Evolutionary conservation across 2,797 vertebrate species (phyloP).

Genomic region (Clamator glandarius): DNA sequence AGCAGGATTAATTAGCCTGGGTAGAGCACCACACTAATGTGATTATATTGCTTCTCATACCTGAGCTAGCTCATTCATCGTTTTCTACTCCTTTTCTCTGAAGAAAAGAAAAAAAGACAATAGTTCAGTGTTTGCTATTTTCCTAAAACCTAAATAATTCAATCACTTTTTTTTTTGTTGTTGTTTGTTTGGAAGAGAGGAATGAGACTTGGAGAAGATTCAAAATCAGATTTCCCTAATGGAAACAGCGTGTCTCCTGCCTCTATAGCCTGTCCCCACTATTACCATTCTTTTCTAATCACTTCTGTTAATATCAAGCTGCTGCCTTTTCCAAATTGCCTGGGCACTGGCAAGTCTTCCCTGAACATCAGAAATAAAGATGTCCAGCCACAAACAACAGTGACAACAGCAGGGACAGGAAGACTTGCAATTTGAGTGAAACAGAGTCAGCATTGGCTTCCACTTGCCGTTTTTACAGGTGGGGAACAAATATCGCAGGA

Average conservation of each 20-base stretch:
- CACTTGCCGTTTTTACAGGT: neutral
- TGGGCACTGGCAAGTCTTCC: neutral
- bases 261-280: neutral
- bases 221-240: neutral
- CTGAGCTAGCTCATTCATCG: neutral
- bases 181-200: neutral
- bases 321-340: neutral
- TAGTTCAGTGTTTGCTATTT: neutral
- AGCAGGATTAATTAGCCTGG: constrained; percentile 51
- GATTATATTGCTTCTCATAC: constrained; percentile 50
- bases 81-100: neutral
- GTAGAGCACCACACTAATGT: neutral
- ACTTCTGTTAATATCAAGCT: neutral
- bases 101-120: neutral
- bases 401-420: neutral
- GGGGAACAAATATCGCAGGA: neutral
- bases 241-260: neutral
- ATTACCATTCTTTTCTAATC: neutral
- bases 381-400: neutral
- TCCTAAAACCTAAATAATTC: neutral
- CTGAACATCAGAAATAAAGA: neutral
- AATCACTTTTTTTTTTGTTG: neutral
- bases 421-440: neutral
- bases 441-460: neutral
- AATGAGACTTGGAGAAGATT: neutral